Conservation (phyloP, 2,797 vertebrate species). For the Crax fasciolata region DNA sequence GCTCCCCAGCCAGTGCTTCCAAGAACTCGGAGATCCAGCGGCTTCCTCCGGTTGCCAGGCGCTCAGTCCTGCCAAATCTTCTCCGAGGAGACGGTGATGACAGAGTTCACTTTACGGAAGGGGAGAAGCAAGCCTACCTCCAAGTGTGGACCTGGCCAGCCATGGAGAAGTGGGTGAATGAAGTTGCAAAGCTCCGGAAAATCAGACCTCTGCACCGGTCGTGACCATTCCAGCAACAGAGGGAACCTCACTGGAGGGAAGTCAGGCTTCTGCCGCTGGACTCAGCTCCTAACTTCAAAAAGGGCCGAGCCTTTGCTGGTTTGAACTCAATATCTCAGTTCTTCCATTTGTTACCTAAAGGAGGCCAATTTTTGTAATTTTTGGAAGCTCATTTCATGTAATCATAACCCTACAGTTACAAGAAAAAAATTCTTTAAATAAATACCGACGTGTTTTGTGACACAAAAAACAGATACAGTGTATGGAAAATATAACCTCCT, state of each 20-base stretch:
- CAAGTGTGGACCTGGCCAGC: background rate
- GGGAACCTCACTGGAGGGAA: background rate
- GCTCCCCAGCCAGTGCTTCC: slow-evolving; percentile 28
- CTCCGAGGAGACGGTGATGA: background rate
- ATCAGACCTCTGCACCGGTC: background rate
- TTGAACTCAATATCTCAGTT: slow-evolving; percentile 57
- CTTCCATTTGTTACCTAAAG: slow-evolving; percentile 69
- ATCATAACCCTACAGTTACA: background rate
- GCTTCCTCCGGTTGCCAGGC: background rate
- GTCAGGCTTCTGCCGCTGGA: background rate
- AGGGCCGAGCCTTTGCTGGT: background rate
- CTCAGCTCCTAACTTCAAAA: background rate
- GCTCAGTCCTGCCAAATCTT: slow-evolving; percentile 24
- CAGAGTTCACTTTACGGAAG: background rate
- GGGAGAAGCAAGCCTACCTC: slow-evolving; percentile 1
- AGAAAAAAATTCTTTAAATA: slow-evolving; percentile 63
- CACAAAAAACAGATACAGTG: slow-evolving; percentile 52
- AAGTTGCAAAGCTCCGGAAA: background rate
- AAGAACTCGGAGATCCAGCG: background rate
- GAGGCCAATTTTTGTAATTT: slow-evolving; percentile 65
- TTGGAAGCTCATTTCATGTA: slow-evolving; percentile 55
- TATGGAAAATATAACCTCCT: slow-evolving; percentile 74
- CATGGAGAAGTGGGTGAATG: background rate
- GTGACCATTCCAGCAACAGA: background rate
- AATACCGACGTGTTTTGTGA: slow-evolving; percentile 66